Base-by-base conservation (phyloP, 2,888 invertebrate genomes). In the Apamea crenata region DNA sequence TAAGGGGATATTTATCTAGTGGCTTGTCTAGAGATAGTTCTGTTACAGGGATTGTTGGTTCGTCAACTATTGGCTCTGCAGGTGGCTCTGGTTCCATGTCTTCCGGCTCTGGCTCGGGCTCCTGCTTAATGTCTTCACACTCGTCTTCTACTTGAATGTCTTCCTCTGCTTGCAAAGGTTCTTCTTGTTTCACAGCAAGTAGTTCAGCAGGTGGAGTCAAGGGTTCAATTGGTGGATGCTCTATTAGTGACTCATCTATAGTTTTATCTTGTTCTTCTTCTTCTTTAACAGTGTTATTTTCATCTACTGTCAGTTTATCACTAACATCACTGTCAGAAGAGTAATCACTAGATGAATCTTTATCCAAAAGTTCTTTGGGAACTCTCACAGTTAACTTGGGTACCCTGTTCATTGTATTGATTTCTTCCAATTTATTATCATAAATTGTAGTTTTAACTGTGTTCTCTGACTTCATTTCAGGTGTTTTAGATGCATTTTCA, bases 1-100 rank as follows among this genome's bases (percentile, higher is more conserved):
- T 97, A 67, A 98, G 96, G 80, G 98, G 97, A 93, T 98, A 98
- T 93, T 97, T 98, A 91, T 98, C 98, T 85, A 99, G 93, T 29
- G 98, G 98, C 83, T 97, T 98, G 91, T 98, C 98, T 63, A 99
- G 95, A 84, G 98, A 97, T 72, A 99, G 93, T 90, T 98, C 98
- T 80, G 98, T 97, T 25, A 97, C 96, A 78, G 97, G 97, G 40
- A 98, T 96, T 89, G 98, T 98, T 47, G 95, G 93, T 86, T 96
- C 96, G 79, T 96, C 96, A 81, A 93, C 90, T 89, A 91, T 90
- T 61, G 94, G 92, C 88, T 95, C 95, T 80, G 89, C 88, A 81
- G 91, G 89, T 72, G 89, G 84, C 72, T 94, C 94, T 85, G 90
- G 87, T 81, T 95, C 94, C 82, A 88, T 85, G 67, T 73, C 78